Evolutionary conservation across 2,888 invertebrate genomes (phyloP).

Genomic region (Lasioglossum figueresi): DNA sequence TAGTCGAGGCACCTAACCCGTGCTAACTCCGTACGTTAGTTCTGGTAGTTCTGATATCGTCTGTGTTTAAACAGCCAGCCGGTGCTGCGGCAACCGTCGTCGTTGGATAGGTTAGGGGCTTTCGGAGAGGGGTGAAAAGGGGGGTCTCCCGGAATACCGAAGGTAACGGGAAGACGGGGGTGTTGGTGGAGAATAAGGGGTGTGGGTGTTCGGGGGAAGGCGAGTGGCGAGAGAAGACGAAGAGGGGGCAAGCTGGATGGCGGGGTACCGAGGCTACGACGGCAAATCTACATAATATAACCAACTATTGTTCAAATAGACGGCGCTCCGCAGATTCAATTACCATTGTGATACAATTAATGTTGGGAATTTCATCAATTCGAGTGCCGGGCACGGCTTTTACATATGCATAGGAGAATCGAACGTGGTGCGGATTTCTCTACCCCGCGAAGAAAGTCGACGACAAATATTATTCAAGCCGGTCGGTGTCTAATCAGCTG

Average conservation of each 20-base stretch:
- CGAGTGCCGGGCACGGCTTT: conserved; percentile 81
- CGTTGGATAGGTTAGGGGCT: conserved; percentile 42
- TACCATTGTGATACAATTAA: conserved; percentile 84
- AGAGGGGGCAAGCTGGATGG: conserved; percentile 71
- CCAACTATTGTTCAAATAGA: conserved; percentile 84
- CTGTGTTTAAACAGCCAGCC: conserved; percentile 84
- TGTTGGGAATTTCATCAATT: conserved; percentile 84
- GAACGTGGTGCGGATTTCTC: conserved; percentile 78
- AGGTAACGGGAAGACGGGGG: conserved; percentile 60
- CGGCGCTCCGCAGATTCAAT: conserved; percentile 84
- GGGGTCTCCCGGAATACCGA: conserved; percentile 35
- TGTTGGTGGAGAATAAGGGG: conserved; percentile 43
- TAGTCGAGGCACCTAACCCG: conserved; percentile 75
- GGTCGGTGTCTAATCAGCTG: conserved; percentile 63
- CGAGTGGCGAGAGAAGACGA: conserved; percentile 38
- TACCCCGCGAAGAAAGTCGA: conserved; percentile 70
- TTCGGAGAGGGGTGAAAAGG: not conserved
- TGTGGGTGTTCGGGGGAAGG: conserved; percentile 28
- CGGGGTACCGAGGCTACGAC: conserved; percentile 75
- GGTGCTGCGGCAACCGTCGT: conserved; percentile 76
- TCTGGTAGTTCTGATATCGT: conserved; percentile 83
- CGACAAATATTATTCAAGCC: conserved; percentile 71
- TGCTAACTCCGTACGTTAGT: conserved; percentile 78
- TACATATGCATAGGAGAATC: conserved; percentile 84
- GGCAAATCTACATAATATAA: conserved; percentile 84